Conservation (phyloP, 1,140 invertebrate species). For the Rhyacophila brunnea region DNA sequence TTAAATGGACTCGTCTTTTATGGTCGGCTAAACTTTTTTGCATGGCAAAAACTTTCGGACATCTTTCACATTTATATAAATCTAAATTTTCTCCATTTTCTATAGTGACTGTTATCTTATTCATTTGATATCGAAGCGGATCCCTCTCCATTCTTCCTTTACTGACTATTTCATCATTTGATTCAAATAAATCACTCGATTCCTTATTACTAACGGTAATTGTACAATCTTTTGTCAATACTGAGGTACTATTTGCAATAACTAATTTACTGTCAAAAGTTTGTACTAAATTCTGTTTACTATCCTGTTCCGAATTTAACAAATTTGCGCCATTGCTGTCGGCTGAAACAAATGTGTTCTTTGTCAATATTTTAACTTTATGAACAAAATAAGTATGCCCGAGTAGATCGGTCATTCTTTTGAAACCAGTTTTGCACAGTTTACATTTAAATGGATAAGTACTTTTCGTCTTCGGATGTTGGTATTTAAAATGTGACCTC, state of each 20-base stretch:
- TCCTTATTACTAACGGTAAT: background rate
- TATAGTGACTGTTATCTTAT: background rate
- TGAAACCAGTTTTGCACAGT: background rate
- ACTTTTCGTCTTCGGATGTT: background rate
- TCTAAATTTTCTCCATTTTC: conserved; percentile 7
- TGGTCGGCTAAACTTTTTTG: conserved; percentile 9
- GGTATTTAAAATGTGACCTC: background rate
- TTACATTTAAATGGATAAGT: background rate
- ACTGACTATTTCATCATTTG: background rate
- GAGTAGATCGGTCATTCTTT: background rate
- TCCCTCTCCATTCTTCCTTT: background rate
- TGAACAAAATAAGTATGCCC: background rate
- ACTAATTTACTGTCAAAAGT: background rate
- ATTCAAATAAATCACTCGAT: conserved; percentile 1
- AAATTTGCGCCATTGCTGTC: too few species aligned
- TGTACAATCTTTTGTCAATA: background rate
- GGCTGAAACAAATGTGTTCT: too few species aligned
- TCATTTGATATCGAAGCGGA: background rate
- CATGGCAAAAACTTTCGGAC: conserved; percentile 7
- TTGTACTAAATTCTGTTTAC: background rate
- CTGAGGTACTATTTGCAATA: background rate
- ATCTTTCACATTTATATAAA: conserved; percentile 15
- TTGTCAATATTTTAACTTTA: too few species aligned
- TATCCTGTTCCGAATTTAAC: too few species aligned
- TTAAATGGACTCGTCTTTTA: conserved; percentile 3